Evolutionary conservation across 2,797 vertebrate species (phyloP), one percentile per base, ranked within the genome.

Genomic region (Premnoplex brunnescens): DNA sequence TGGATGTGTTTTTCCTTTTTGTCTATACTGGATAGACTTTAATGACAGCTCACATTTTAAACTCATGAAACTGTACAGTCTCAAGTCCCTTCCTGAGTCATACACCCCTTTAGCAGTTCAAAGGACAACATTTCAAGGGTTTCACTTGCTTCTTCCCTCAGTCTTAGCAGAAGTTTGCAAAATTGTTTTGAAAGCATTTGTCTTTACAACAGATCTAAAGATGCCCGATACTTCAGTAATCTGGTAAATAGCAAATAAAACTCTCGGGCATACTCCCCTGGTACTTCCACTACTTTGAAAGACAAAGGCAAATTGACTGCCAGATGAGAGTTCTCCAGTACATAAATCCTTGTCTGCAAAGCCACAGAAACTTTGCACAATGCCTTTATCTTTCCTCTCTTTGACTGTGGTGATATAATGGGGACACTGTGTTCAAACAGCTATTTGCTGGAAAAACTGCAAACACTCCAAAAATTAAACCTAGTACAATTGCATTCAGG

Each of bases 391-490:
- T 94, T 93, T 87, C 87, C 87, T 91, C 91, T 91, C 96, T 97
- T 96, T 97, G 95, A 95, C 97, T 96, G 84, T 85, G 92, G 96
- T 89, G 93, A 94, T 93, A 96, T 96, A 97, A 97, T 92, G 88
- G 96, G 91, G 89, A 95, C 92, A 92, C 93, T 96, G 91, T 89
- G 91, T 97, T 95, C 95, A 92, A 96, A 95, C 80, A 97, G 95
- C 94, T 96, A 97, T 97, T 97, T 96, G 77, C 88, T 94, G 92
- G 81, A 95, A 96, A 96, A 97, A 88, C 88, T 94, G 95, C 88
- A 98, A 97, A 97, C 97, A 96, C 96, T 97, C 96, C 93, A 96
- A 95, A 97, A 97, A 96, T 92, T 97, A 97, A 97, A 97, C 93
- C 94, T 96, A 89, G 88, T 87, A 97, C 88, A 96, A 96, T 95